Percentiles rank a stretch among this genome's conserved stretches.
Evolutionary conservation across 2,797 vertebrate species (phyloP).

Genomic region (Graptemys geographica): DNA sequence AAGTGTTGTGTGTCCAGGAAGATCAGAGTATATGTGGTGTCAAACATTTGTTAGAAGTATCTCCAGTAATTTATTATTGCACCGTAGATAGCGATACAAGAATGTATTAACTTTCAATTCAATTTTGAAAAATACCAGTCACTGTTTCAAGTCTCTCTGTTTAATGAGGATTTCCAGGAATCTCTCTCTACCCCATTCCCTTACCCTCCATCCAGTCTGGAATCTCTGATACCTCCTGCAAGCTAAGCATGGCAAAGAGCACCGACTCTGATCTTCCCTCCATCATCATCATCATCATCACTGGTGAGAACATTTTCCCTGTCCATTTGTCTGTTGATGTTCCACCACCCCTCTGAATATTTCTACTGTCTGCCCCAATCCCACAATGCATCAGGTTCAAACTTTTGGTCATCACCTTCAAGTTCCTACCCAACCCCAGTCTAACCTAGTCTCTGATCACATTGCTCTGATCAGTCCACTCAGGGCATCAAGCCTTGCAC

Average conservation of each 20-base stretch:
- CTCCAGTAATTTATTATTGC: constrained; percentile 38
- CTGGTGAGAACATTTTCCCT: constrained; percentile 17
- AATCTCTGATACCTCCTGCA: constrained; percentile 59
- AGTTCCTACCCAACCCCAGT: not conserved
- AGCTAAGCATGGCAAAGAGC: constrained; percentile 36
- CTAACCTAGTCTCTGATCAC: not conserved
- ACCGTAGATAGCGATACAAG: constrained; percentile 60
- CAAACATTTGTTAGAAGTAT: constrained; percentile 1
- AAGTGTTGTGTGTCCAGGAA: constrained; percentile 32
- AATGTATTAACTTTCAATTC: constrained; percentile 63
- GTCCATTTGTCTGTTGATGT: not conserved
- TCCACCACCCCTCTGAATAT: not conserved
- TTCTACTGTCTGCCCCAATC: not conserved
- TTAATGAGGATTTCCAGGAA: constrained; percentile 69
- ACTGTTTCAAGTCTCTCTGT: constrained; percentile 63
- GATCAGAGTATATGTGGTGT: constrained; percentile 20
- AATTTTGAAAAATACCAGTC: constrained; percentile 61
- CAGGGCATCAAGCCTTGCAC: not conserved
- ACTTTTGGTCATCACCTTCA: not conserved
- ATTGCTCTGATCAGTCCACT: not conserved
- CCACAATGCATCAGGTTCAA: not conserved
- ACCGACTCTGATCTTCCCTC: not conserved
- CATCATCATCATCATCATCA: not conserved
- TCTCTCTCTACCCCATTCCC: constrained; percentile 52
- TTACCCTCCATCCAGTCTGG: constrained; percentile 60